These are phyloP conservation scores for Zapornia atra DNA, from an alignment of 2,113 vertebrate species.

Conservation along the genomic window DNA sequence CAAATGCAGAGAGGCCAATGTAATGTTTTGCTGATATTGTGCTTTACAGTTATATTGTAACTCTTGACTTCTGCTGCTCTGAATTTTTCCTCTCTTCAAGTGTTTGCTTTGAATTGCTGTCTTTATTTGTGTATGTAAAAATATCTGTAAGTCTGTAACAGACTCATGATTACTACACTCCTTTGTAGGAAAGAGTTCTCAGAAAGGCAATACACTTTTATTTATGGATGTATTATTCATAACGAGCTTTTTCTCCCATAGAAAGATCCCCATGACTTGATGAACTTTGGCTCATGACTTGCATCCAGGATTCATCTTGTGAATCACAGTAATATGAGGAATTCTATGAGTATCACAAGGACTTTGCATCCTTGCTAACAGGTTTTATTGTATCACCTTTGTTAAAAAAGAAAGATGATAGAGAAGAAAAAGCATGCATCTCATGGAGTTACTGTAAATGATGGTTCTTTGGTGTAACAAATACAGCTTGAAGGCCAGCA, in stretches of 20 bases:
- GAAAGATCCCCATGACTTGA: not conserved
- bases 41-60: not conserved
- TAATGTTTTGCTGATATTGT: conserved; percentile 35
- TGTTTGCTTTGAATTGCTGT: not conserved
- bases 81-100: not conserved
- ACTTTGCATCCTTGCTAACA: rapidly evolving
- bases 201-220: not conserved
- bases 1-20: not conserved
- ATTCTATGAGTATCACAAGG: not conserved
- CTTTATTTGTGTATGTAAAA: not conserved
- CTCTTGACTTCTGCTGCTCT: not conserved
- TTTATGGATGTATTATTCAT: not conserved
- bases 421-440: rapidly evolving
- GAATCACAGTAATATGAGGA: rapidly evolving
- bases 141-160: not conserved
- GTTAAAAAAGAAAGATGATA: not conserved
- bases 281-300: not conserved
- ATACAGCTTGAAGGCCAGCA: not conserved
- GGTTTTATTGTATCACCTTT: not conserved
- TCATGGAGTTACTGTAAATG: not conserved
- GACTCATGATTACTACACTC: rapidly evolving
- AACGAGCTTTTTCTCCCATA: not conserved
- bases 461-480: not conserved
- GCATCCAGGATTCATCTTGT: rapidly evolving
- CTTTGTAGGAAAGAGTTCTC: not conserved